Base-by-base conservation (phyloP, 2,113 vertebrate genomes). In the Ictalurus punctatus region DNA sequence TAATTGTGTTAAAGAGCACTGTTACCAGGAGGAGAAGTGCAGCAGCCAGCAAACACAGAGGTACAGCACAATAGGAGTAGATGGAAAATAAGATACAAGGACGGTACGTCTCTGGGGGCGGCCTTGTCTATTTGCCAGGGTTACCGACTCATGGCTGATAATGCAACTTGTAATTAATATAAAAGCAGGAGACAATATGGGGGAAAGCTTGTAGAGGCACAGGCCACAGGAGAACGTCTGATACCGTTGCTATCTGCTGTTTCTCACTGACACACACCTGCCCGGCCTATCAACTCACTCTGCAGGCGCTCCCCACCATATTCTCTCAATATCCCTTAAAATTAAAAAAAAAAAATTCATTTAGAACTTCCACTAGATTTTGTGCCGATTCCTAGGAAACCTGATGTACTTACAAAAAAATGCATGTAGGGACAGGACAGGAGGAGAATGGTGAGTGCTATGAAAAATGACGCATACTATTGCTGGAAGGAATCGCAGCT, bases 111-210 rank as follows among this genome's bases (percentile, higher is more conserved):
- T 97, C 98, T 91, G 87, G 97, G 97, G 98, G 95, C 94, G 94
- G 95, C 94, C 97, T 97, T 97, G 97, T 97, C 97, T 97, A 96
- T 98, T 98, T 97, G 97, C 97, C 94, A 92, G 96, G 96, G 96
- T 97, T 97, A 97, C 97, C 96, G 96, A 97, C 97, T 96, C 95
- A 89, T 96, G 96, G 97, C 97, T 98, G 97, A 98, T 98, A 99
- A 98, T 98, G 97, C 97, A 97, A 97, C 97, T 97, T 98, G 97
- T 99, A 99, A 99, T 99, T 99, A 98, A 99, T 99, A 99, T 98
- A 98, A 98, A 98, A 98, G 97, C 97, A 96, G 96, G 96, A 97
- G 97, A 98, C 97, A 98, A 98, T 98, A 97, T 96, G 97, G 96
- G 96, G 69, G 65, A 86, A 95, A 96, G 96, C 96, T 96, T 94